Base-by-base conservation (phyloP, 2,888 invertebrate genomes). In the Campoletis raptor region DNA sequence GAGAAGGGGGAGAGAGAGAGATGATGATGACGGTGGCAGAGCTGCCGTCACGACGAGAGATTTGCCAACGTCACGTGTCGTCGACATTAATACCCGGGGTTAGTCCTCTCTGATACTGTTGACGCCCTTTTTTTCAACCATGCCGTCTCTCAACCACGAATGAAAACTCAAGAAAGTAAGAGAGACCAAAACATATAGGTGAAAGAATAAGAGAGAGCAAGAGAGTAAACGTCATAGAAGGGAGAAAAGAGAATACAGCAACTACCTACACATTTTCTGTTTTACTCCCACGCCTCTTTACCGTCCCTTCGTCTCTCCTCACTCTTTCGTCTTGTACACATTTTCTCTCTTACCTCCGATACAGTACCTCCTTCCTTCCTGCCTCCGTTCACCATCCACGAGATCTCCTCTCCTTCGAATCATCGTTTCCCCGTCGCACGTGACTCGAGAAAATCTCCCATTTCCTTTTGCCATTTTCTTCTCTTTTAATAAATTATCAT, bases 1-100 rank as follows among this genome's bases (percentile, higher is more conserved):
- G 83, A 85, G 79, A 83, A 81, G 86, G 83, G 78, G 79, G 79
- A 81, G 54, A 70, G 83, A 45, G 70, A 72, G 82, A 61, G 54
- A 57, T 66, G 82, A 64, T 77, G 83, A 73, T 79, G 87, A 88
- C 85, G 85, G 86, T 86, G 86, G 84, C 86, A 84, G 85, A 72
- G 81, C 74, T 73, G 81, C 78, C 86, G 84, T 86, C 87, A 85
- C 90, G 91, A 92, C 91, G 89, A 91, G 81, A 82, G 91, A 91
- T 92, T 92, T 91, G 91, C 92, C 91, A 90, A 89, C 92, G 92
- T 93, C 93, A 93, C 92, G 92, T 93, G 93, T 92, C 91, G 93
- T 91, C 92, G 91, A 90, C 92, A 92, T 92, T 91, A 82, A 82
- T 82, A 91, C 91, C 92, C 92, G 90, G 90, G 89, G 90, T 87